phyloP scores from a whole-genome alignment of 2,113 vertebrate species.

The Ceuthmochares aereus region DNA sequence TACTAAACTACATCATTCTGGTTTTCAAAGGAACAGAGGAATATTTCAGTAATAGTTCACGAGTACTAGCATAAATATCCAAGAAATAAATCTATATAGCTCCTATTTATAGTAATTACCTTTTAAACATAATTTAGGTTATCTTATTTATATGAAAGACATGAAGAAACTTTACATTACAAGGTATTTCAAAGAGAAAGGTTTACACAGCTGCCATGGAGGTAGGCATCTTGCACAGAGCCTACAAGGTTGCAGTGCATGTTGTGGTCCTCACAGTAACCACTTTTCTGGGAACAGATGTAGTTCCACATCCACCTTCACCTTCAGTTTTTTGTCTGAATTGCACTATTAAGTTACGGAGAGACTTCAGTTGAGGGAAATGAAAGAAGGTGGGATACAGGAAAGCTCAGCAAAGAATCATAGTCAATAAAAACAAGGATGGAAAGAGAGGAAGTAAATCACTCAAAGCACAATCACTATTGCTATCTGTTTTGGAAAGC shows the following conservation, averaged over 20 bases:
- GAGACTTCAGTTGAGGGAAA: not conserved
- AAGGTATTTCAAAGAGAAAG: not conserved
- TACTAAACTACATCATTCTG: not conserved
- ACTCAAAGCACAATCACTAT: not conserved
- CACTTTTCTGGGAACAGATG: conserved; percentile 11
- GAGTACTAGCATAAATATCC: not conserved
- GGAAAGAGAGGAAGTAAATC: not conserved
- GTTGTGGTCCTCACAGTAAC: not conserved
- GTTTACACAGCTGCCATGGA: not conserved
- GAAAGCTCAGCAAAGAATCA: not conserved
- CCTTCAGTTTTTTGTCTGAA: not conserved
- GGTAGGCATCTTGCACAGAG: not conserved
- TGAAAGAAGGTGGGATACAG: not conserved
- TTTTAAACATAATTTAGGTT: not conserved
- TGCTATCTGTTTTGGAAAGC: not conserved
- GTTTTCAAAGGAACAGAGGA: not conserved
- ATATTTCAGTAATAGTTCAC: not conserved
- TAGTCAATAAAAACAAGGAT: not conserved
- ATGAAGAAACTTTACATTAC: no score
- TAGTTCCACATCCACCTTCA: not conserved
- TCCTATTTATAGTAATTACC: not conserved
- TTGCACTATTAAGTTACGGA: not conserved
- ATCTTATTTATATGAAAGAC: not conserved
- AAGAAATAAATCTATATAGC: not conserved
- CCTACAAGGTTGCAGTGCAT: not conserved